Conservation (phyloP, 64 coral and sea anemone genomes). For the Cladopsammia gracilis region DNA sequence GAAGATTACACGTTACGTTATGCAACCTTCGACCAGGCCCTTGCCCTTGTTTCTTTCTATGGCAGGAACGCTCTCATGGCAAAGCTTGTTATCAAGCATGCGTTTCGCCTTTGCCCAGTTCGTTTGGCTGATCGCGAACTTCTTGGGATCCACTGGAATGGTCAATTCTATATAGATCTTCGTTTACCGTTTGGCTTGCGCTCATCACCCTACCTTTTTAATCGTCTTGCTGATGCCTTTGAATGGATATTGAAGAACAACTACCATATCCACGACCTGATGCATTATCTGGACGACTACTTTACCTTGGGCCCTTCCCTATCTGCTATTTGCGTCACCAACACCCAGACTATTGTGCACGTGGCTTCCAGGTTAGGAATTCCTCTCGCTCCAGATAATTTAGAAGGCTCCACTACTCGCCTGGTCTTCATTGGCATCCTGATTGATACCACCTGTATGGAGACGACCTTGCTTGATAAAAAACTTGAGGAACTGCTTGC, state of each 20-base stretch:
- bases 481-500: not conserved
- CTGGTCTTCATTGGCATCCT: not conserved
- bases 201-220: not conserved
- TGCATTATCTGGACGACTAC: not conserved
- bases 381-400: not conserved
- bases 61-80: not conserved
- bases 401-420: not conserved
- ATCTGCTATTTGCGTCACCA: not conserved
- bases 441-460: conserved; percentile 20
- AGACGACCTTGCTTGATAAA: not conserved
- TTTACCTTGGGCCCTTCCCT: not conserved
- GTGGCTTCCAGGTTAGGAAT: not conserved
- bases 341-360: not conserved
- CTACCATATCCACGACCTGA: no score
- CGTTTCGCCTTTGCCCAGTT: not conserved
- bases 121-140: no score
- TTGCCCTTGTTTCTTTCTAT: not conserved
- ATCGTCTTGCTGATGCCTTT: no score
- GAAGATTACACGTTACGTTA: not conserved
- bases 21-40: not conserved
- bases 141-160: not conserved
- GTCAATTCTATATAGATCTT: not conserved
- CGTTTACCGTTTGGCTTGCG: not conserved
- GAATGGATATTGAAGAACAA: not conserved
- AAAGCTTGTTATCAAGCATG: not conserved